Evolutionary conservation across 2,113 vertebrate species (phyloP).

Genomic region (Alectura lathami): DNA sequence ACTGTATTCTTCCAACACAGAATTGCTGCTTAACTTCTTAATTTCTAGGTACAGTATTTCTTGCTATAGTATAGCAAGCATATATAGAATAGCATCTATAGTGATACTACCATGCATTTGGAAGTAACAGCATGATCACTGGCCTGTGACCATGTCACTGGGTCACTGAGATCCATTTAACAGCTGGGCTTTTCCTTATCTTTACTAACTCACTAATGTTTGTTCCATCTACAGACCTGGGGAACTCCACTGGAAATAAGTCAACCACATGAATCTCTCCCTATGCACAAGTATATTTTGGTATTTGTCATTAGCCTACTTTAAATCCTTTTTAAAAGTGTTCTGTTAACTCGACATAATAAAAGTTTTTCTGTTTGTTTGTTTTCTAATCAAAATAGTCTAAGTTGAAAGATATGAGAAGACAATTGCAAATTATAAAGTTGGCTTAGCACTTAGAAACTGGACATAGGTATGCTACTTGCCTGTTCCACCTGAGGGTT

Average conservation of each 20-base stretch:
- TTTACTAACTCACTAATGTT: neutral
- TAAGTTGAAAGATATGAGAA: neutral
- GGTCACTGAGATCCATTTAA: neutral
- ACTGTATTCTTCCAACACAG: neutral
- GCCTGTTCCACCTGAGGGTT: neutral
- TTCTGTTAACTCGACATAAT: neutral
- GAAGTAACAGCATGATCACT: neutral
- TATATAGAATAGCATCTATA: neutral
- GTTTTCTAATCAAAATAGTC: neutral
- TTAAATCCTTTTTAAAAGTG: neutral
- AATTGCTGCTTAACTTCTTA: neutral
- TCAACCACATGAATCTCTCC: neutral
- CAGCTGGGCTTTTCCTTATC: neutral
- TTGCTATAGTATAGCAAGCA: neutral
- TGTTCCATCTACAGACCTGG: neutral
- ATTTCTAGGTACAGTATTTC: neutral
- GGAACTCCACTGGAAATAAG: slow-evolving; percentile 4
- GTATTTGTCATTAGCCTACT: neutral
- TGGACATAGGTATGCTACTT: neutral
- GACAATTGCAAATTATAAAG: neutral
- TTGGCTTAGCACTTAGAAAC: neutral
- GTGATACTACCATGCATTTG: neutral
- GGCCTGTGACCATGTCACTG: neutral
- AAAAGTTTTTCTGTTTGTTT: neutral
- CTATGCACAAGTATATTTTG: neutral